These are phyloP conservation scores for Oryzias woworae DNA, from an alignment of 2,113 vertebrate species.

Conservation along the genomic window DNA sequence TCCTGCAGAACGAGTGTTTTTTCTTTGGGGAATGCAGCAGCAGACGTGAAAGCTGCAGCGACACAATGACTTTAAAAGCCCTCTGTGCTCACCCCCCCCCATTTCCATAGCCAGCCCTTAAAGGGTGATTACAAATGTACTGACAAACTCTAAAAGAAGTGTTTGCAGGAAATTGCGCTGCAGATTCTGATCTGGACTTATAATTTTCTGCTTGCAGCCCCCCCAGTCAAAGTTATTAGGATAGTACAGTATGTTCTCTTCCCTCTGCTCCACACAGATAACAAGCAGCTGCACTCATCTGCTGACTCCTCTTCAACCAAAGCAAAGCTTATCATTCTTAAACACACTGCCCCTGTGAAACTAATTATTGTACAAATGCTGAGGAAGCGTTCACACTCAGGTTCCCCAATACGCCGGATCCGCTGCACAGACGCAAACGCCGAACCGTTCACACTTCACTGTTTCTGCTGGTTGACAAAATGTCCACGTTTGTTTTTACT, in stretches of 20 bases:
- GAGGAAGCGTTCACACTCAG: background rate
- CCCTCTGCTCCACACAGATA: slow-evolving; percentile 60
- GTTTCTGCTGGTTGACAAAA: too few species aligned
- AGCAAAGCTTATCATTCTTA: slow-evolving; percentile 65
- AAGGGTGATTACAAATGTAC: slow-evolving; percentile 7
- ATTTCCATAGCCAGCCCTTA: background rate
- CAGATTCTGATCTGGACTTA: slow-evolving; percentile 37
- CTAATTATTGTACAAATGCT: slow-evolving; percentile 58
- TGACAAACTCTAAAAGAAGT: slow-evolving; percentile 11
- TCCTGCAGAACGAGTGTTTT: background rate
- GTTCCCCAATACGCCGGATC: too few species aligned
- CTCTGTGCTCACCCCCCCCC: background rate
- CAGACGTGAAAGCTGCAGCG: slow-evolving; percentile 13
- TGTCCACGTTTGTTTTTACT: too few species aligned
- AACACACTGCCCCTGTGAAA: slow-evolving; percentile 64
- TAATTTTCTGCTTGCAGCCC: slow-evolving; percentile 19
- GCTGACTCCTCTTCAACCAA: slow-evolving; percentile 56
- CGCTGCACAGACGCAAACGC: too few species aligned
- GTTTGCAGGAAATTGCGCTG: slow-evolving; percentile 10
- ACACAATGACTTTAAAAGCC: slow-evolving; percentile 19
- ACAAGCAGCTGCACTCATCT: slow-evolving; percentile 55
- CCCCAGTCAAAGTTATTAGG: slow-evolving; percentile 45
- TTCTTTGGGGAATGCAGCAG: slow-evolving; percentile 10
- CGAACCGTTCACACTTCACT: too few species aligned
- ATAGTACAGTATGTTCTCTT: slow-evolving; percentile 20